Evolutionary conservation across 2,888 invertebrate species (phyloP).

Genomic region (Galerucella nymphaeae): DNA sequence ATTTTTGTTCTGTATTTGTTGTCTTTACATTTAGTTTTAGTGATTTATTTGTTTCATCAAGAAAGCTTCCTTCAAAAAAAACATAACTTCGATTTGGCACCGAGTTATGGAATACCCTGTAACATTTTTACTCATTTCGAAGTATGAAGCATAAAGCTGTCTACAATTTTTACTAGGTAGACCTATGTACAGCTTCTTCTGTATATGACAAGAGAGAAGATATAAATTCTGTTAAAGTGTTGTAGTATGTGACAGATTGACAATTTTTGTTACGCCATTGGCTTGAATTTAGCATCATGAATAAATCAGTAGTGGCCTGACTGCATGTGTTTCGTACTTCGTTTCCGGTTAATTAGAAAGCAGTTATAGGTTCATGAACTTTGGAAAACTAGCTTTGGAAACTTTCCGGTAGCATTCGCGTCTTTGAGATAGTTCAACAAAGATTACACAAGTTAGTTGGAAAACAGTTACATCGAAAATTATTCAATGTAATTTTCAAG

Average conservation of each 20-base stretch:
- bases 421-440: slow-evolving; percentile 6
- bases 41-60: too few species aligned
- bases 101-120: too few species aligned
- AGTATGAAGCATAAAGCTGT: too few species aligned
- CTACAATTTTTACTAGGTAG: too few species aligned
- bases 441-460: slow-evolving; percentile 1
- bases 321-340: slow-evolving; percentile 29
- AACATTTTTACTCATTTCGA: too few species aligned
- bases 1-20: too few species aligned
- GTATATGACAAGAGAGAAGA: too few species aligned
- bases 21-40: too few species aligned
- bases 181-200: too few species aligned
- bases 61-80: too few species aligned
- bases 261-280: not conserved
- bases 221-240: not conserved
- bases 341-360: slow-evolving; percentile 38
- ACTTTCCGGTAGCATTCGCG: slow-evolving; percentile 27
- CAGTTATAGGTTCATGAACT: slow-evolving; percentile 36
- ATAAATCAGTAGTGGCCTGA: slow-evolving; percentile 29
- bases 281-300: slow-evolving; percentile 19
- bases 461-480: slow-evolving; percentile 6
- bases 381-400: slow-evolving; percentile 31
- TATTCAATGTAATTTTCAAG: not conserved
- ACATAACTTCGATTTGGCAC: too few species aligned
- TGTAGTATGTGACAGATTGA: not conserved